Conservation (phyloP, 2,797 vertebrate genomes). For the Mus caroli region DNA sequence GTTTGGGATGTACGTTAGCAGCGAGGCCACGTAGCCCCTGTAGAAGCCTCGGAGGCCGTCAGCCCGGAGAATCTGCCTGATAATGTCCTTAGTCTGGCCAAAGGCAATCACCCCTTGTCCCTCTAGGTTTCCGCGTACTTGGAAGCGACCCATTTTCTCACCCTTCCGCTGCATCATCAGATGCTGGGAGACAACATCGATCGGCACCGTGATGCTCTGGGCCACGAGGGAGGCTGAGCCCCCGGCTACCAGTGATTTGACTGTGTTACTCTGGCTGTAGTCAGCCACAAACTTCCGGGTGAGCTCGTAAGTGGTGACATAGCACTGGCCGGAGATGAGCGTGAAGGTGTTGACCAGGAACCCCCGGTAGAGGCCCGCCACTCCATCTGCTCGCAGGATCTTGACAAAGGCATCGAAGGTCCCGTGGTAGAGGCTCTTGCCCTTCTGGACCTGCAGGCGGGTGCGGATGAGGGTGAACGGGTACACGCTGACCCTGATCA, state of each 20-base stretch:
- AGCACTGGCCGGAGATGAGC: slow-evolving; percentile 97
- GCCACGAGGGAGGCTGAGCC: slow-evolving; percentile 97
- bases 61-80: slow-evolving; percentile 94
- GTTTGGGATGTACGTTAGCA: slow-evolving; percentile 99
- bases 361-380: slow-evolving; percentile 95
- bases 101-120: slow-evolving; percentile 90
- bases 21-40: slow-evolving; percentile 96
- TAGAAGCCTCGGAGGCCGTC: slow-evolving; percentile 97
- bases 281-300: slow-evolving; percentile 95
- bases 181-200: slow-evolving; percentile 97
- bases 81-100: slow-evolving; percentile 96
- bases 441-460: slow-evolving; percentile 96
- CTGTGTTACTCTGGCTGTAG: slow-evolving; percentile 94
- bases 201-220: slow-evolving; percentile 98
- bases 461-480: slow-evolving; percentile 98
- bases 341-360: slow-evolving; percentile 99
- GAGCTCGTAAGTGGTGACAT: slow-evolving; percentile 98
- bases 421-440: slow-evolving; percentile 95
- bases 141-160: slow-evolving; percentile 94
- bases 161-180: slow-evolving; percentile 98
- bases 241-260: slow-evolving; percentile 97
- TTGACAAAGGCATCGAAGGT: slow-evolving; percentile 97
- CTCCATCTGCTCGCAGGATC: slow-evolving; percentile 94
- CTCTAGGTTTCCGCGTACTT: slow-evolving; percentile 81
- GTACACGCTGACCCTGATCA: slow-evolving; percentile 97